Conservation (phyloP, 2,113 vertebrate species). For the Syrmaticus mikado region DNA sequence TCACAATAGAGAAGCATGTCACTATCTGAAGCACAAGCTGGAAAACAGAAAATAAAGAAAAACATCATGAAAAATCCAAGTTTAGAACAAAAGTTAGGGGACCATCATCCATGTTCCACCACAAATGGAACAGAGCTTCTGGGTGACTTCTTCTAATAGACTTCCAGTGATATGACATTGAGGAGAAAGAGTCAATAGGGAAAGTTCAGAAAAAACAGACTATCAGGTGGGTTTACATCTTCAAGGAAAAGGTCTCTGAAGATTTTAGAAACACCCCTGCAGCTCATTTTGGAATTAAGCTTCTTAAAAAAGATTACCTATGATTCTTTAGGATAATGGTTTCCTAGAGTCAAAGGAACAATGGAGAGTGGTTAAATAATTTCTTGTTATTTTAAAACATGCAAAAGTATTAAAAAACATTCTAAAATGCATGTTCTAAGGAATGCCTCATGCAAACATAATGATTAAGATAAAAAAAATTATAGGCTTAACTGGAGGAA, state of each 20-base stretch:
- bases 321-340: not conserved
- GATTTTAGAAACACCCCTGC: not conserved
- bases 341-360: constrained; percentile 13
- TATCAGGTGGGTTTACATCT: not conserved
- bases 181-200: not conserved
- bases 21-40: not conserved
- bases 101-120: fast-evolving
- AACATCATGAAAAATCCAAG: not conserved
- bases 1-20: not conserved
- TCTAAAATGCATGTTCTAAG: constrained; percentile 22
- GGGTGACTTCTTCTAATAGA: not conserved
- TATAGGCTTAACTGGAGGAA: constrained; percentile 81
- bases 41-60: not conserved
- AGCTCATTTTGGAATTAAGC: not conserved
- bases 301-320: not conserved
- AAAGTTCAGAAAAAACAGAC: not conserved
- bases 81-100: not conserved
- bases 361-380: constrained; percentile 50
- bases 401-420: not conserved
- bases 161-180: not conserved
- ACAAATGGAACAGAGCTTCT: not conserved
- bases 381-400: constrained; percentile 62
- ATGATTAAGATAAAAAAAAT: constrained; percentile 82
- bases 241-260: not conserved
- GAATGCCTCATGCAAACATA: constrained; percentile 76